Conservation (phyloP, 2,888 invertebrate species). For the Polyommatus icarus region DNA sequence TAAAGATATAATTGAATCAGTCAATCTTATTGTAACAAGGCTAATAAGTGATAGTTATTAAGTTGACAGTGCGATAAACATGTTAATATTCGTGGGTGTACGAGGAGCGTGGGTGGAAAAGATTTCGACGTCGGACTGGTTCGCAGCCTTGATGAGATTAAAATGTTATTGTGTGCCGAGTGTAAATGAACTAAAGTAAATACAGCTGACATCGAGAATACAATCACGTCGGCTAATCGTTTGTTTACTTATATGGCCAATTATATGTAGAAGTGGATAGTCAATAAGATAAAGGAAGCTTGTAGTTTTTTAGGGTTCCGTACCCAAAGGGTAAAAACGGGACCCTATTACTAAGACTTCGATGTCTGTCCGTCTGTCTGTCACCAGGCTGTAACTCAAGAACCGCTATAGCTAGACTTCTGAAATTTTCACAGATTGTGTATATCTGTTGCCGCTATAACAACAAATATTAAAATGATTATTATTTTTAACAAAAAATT, state of each 20-base stretch:
- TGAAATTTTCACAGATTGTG: too few relatives aligned
- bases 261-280: conserved; percentile 8
- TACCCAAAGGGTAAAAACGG: too few relatives aligned
- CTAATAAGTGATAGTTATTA: not conserved
- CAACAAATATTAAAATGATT: too few relatives aligned
- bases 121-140: conserved; percentile 25
- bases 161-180: conserved; percentile 16
- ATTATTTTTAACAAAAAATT: too few relatives aligned
- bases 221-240: conserved; percentile 19
- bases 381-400: too few relatives aligned
- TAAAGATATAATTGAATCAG: not conserved
- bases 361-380: too few relatives aligned
- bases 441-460: too few relatives aligned
- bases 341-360: too few relatives aligned
- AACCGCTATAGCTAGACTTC: too few relatives aligned
- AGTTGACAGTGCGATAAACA: conserved; percentile 21
- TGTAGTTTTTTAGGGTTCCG: conserved; percentile 12
- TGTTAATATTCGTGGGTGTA: conserved; percentile 11
- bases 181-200: conserved; percentile 22
- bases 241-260: conserved; percentile 12
- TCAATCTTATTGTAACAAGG: conserved; percentile 23
- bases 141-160: conserved; percentile 17
- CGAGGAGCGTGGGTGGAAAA: conserved; percentile 10
- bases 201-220: conserved; percentile 14
- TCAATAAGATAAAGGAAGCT: not conserved